Conservation (phyloP, 2,888 invertebrate genomes). For the Punctoribates punctum region DNA sequence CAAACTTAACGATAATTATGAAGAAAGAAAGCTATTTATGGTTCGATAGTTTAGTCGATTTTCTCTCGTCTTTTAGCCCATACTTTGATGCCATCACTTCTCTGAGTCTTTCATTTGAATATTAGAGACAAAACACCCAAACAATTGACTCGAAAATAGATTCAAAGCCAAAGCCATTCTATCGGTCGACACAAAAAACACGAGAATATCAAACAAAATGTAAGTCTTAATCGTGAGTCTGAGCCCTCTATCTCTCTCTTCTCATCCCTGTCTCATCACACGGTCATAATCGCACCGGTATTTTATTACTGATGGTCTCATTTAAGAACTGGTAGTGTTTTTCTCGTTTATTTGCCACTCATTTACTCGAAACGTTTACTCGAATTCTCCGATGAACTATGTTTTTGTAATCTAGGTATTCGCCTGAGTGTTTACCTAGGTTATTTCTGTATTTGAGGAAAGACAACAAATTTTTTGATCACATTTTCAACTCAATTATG, state of each 20-base stretch:
- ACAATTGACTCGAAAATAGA: background rate
- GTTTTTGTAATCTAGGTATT: no score
- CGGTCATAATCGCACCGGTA: conserved; percentile 9
- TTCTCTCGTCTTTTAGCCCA: background rate
- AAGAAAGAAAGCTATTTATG: background rate
- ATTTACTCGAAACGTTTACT: no score
- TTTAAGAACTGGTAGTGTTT: no score
- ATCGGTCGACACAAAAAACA: background rate
- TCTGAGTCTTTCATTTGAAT: background rate
- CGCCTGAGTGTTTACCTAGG: no score
- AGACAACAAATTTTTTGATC: no score
- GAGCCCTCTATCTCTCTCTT: background rate
- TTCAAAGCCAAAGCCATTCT: background rate
- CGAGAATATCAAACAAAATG: background rate
- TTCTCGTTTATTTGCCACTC: no score
- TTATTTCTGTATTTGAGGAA: no score
- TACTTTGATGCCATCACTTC: conserved; percentile 2
- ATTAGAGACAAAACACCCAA: background rate
- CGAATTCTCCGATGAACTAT: no score
- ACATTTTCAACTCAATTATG: no score
- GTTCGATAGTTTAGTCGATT: background rate
- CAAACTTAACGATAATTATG: background rate
- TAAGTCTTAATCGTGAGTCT: background rate
- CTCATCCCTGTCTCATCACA: background rate
- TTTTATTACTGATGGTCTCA: background rate